Conservation (phyloP, 2,113 vertebrate genomes). For the Paedocypris sp. region DNA sequence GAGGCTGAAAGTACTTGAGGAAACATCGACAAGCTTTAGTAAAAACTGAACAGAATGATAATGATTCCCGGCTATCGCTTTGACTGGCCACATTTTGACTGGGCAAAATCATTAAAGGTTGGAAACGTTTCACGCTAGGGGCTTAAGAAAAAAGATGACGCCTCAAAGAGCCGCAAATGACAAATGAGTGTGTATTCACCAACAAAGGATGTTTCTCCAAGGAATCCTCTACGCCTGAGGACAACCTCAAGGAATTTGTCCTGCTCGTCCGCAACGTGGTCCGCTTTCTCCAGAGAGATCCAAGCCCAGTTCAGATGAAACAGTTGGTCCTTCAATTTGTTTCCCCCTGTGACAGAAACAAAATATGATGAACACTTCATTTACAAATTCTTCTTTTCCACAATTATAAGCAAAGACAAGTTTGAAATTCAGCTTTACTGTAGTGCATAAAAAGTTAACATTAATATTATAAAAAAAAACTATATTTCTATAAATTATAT, state of each 20-base stretch:
- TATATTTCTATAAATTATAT: no score
- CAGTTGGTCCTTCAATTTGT: slow-evolving; percentile 75
- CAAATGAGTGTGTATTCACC: no score
- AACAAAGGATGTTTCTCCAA: slow-evolving; percentile 90
- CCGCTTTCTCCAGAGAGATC: slow-evolving; percentile 85
- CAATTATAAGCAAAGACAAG: no score
- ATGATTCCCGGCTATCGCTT: slow-evolving; percentile 9
- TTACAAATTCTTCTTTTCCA: no score
- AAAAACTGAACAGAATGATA: slow-evolving; percentile 22
- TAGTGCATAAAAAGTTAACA: no score
- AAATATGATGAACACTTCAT: no score
- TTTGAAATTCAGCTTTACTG: no score
- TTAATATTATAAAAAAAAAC: no score
- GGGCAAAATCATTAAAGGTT: no score
- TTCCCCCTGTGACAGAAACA: slow-evolving; percentile 65
- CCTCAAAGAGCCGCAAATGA: no score
- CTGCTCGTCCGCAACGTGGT: slow-evolving; percentile 81
- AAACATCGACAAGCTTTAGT: slow-evolving; percentile 19
- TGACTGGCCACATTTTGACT: background rate
- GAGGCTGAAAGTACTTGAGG: slow-evolving; percentile 24
- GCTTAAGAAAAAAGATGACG: no score
- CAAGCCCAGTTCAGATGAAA: slow-evolving; percentile 88
- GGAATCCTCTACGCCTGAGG: slow-evolving; percentile 79
- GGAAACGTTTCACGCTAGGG: no score
- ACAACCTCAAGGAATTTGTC: slow-evolving; percentile 73